Evolutionary conservation across 2,888 invertebrate species (phyloP), one percentile per base, ranked within the genome.

Genomic region (Pterostichus madidus): DNA sequence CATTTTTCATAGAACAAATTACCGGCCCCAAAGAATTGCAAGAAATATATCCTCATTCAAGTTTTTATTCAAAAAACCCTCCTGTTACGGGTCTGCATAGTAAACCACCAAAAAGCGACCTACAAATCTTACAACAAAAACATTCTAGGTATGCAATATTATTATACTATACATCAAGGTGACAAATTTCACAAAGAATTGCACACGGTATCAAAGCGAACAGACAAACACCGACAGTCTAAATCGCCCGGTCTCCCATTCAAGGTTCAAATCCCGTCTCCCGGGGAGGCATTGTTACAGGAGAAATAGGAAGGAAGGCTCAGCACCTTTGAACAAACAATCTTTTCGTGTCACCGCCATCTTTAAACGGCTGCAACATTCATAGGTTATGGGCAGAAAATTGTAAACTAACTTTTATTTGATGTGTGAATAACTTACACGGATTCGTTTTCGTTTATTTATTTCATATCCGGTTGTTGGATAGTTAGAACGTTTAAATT

Each of bases 161-260:
- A 80, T 80, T 80, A 78, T 78, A 46, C 80, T 73, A 71, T 56
- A 73, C 80, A 80, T 80, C 73, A 73, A 39, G 56, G 80, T 80
- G 80, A 80, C 80, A 80, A 80, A 80, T 80, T 80, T 80, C 44
- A 73, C 71, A 80, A 80, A 80, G 80, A 80, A 80, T 80, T 80
- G 56, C 80, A 78, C 78, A 59, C 61, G 59, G 59, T 13, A 77
- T 39, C 39, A 11, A 46, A 15, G n/a, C 11, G 13, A n/a, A 8
- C 35, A 73, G 13, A 32, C 71, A 80, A 68, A 71, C 80, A 53
- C 32, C 49, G 59, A 73, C 35, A 35, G 32, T 31, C 31, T 32
- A 52, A 52, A 24, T 64, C 68, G n/a, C 24, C 68, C 31, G 32
- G 52, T 77, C 77, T n/a, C 11, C n/a, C 8, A 76, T 71, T 35